phyloP scores from a whole-genome alignment of 2,113 vertebrate species.

The Cepphus grylle region DNA sequence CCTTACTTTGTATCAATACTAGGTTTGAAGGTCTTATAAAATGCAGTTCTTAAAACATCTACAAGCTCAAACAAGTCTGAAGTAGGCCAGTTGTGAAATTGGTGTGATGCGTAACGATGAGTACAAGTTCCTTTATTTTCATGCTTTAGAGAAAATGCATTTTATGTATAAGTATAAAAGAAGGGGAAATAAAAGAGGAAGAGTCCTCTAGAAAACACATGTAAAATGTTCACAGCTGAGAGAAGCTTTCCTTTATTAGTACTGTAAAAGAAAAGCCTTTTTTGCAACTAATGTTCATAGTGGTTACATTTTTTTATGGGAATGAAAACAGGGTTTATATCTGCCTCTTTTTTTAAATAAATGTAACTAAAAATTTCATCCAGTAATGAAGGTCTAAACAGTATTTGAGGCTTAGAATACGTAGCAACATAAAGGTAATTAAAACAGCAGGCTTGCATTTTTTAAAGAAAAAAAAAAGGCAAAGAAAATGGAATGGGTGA shows the following conservation, averaged over 20 bases:
- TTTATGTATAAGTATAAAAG: conserved; percentile 33
- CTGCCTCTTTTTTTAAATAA: neutral
- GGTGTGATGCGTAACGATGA: neutral
- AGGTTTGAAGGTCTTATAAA: conserved; percentile 41
- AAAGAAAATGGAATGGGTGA: conserved; percentile 60
- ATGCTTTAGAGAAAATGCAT: conserved; percentile 37
- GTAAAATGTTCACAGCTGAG: conserved; percentile 42
- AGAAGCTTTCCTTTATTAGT: conserved; percentile 33
- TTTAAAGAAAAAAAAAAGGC: conserved; percentile 39
- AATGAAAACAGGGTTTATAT: conserved; percentile 30
- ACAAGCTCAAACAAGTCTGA: conserved; percentile 37
- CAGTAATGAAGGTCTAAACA: conserved; percentile 18
- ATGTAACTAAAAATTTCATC: conserved; percentile 39
- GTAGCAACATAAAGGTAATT: conserved; percentile 49
- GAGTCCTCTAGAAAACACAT: conserved; percentile 26
- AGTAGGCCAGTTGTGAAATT: conserved; percentile 40
- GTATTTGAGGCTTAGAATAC: conserved; percentile 34
- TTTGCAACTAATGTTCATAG: conserved; percentile 24
- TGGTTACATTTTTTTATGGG: conserved; percentile 43
- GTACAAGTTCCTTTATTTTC: conserved; percentile 29
- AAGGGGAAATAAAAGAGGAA: conserved; percentile 23
- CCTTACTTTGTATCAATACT: conserved; percentile 17
- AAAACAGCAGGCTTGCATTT: conserved; percentile 55
- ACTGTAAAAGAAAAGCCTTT: conserved; percentile 6
- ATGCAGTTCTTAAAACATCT: conserved; percentile 49